These are phyloP conservation scores for Bellardia pandia DNA, from an alignment of 2,888 invertebrate species.

Conservation along the genomic window DNA sequence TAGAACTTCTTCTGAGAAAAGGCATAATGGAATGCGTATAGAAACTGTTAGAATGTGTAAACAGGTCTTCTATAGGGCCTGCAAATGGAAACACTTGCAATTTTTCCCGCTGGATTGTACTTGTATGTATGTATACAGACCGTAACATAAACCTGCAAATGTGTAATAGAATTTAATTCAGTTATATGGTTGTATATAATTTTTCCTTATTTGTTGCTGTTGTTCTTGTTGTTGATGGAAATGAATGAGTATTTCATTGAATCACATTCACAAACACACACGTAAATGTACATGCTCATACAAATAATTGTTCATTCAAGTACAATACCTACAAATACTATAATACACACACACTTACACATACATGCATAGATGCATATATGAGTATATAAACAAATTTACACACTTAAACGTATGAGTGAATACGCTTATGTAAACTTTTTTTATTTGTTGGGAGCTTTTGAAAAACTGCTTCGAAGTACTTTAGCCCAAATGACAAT, in stretches of 20 bases:
- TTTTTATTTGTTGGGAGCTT: slow-evolving; percentile 30
- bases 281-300: neutral
- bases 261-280: slow-evolving; percentile 2
- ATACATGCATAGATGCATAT: neutral
- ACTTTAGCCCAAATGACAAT: slow-evolving; percentile 55
- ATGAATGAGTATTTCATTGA: slow-evolving; percentile 14
- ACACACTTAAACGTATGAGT: neutral
- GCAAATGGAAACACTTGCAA: too few species aligned
- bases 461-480: slow-evolving; percentile 24
- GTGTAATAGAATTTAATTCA: slow-evolving; percentile 58
- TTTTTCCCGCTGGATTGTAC: too few species aligned
- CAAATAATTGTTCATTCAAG: slow-evolving; percentile 24
- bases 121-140: slow-evolving; percentile 10
- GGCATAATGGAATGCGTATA: too few species aligned
- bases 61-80: too few species aligned
- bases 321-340: neutral
- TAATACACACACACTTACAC: neutral
- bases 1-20: too few species aligned
- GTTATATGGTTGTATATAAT: slow-evolving; percentile 43
- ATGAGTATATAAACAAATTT: too few species aligned
- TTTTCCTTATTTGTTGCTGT: neutral
- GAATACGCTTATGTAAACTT: slow-evolving; percentile 29
- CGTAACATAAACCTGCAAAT: slow-evolving; percentile 55
- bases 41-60: too few species aligned
- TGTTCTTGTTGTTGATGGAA: slow-evolving; percentile 10